Conservation (phyloP, 2,797 vertebrate genomes). For the Poliocrania exsul region DNA sequence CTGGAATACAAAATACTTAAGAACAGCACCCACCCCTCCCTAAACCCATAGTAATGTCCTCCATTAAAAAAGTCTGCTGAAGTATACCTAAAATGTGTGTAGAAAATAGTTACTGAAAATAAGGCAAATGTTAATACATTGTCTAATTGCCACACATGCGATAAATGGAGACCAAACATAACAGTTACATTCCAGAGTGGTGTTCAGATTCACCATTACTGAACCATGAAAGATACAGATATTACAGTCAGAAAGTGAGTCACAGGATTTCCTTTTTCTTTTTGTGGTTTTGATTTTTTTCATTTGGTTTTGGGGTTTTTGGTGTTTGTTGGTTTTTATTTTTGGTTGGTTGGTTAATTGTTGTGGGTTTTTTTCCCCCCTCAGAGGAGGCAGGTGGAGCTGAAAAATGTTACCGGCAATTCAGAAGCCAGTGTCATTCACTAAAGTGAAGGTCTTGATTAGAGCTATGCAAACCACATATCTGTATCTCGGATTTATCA, state of each 20-base stretch:
- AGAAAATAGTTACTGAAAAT: not conserved
- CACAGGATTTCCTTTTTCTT: not conserved
- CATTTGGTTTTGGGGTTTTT: not conserved
- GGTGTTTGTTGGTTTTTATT: not conserved
- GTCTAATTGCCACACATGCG: not conserved
- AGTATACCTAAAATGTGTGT: not conserved
- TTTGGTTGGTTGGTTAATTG: not conserved
- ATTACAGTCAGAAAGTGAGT: not conserved
- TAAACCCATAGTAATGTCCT: not conserved
- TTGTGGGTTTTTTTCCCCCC: too few relatives aligned
- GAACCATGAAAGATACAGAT: not conserved
- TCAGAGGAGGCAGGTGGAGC: accelerated
- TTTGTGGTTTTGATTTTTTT: not conserved
- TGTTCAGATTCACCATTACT: not conserved
- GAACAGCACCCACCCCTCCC: not conserved
- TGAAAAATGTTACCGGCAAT: not conserved
- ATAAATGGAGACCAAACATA: not conserved
- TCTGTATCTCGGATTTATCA: not conserved
- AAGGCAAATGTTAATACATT: too few relatives aligned
- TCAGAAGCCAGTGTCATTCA: not conserved
- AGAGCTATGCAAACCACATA: not conserved
- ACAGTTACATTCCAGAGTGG: not conserved
- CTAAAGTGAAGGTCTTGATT: not conserved
- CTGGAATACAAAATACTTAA: not conserved
- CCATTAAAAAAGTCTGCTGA: not conserved